Conservation (phyloP, 2,113 vertebrate species). For the Leucopsar rothschildi region DNA sequence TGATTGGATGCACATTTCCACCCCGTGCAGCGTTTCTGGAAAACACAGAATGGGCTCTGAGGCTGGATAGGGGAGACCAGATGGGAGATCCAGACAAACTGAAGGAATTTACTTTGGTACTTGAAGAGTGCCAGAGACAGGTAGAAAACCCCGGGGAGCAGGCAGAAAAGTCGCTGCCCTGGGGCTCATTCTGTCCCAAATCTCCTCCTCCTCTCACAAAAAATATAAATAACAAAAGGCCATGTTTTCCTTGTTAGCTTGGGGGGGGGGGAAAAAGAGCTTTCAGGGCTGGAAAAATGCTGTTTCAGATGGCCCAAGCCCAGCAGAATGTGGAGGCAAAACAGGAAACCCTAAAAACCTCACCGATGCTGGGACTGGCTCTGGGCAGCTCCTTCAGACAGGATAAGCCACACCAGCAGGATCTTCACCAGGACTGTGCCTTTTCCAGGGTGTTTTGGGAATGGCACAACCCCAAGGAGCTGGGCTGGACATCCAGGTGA, state of each 20-base stretch:
- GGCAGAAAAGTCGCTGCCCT: neutral
- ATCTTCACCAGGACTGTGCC: neutral
- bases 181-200: neutral
- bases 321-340: neutral
- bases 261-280: fast-evolving
- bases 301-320: neutral
- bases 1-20: neutral
- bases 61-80: neutral
- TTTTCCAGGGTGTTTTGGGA: neutral
- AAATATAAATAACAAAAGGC: neutral
- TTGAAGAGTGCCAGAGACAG: neutral
- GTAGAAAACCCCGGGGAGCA: neutral
- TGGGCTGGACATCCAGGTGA: neutral
- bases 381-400: neutral
- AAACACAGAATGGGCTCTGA: neutral
- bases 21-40: neutral
- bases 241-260: neutral
- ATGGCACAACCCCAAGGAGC: fast-evolving
- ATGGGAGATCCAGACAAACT: neutral
- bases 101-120: neutral
- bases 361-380: fast-evolving
- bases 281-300: neutral
- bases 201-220: neutral
- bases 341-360: neutral
- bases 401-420: neutral